Percentiles rank a stretch among this genome's conserved stretches.
These are phyloP conservation scores for Leptodirus hochenwartii DNA, from an alignment of 2,888 invertebrate species.

Conservation along the genomic window DNA sequence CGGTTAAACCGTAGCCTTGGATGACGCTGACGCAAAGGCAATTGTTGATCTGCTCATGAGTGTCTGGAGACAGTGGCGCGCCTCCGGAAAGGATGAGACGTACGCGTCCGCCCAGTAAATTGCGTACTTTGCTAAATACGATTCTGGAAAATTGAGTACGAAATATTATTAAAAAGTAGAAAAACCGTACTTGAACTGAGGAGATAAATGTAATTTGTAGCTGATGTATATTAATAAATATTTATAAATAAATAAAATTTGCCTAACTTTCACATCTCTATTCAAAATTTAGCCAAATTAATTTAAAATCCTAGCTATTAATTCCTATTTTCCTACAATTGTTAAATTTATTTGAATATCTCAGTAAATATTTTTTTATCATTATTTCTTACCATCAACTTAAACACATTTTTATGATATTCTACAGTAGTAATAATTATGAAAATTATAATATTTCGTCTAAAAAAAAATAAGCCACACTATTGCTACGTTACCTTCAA, in stretches of 20 bases:
- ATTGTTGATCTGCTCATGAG: constrained; percentile 82
- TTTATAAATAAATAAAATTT: neutral
- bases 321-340: no score
- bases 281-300: neutral
- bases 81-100: constrained; percentile 84
- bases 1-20: constrained; percentile 94
- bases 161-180: constrained; percentile 2
- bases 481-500: no score
- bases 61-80: constrained; percentile 88
- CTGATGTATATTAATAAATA: constrained; percentile 2
- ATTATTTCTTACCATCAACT: no score
- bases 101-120: constrained; percentile 73
- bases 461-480: no score
- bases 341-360: no score
- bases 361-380: no score
- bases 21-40: constrained; percentile 81
- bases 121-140: constrained; percentile 32
- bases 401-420: no score
- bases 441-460: no score
- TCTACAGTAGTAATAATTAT: no score
- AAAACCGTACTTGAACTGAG: constrained; percentile 1
- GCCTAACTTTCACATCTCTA: neutral
- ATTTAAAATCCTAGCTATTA: no score
- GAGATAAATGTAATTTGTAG: no score
- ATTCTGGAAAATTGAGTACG: constrained; percentile 26